A percentile compares a stretch with the other conserved stretches of the same genome.
phyloP scores from a whole-genome alignment of 1,140 invertebrate species.

The Araneus ventricosus region DNA sequence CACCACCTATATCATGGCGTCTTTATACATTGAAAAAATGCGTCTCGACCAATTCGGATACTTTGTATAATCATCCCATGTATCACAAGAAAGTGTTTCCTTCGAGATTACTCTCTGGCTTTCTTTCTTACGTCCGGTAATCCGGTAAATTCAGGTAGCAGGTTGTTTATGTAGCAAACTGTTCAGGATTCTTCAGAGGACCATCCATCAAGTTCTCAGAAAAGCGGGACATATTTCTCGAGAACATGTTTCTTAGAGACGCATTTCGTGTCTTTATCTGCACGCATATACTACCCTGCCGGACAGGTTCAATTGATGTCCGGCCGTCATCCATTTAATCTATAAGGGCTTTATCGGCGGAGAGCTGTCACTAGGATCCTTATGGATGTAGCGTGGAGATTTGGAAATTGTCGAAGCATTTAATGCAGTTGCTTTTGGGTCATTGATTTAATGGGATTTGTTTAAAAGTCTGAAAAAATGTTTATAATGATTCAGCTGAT shows the following conservation, averaged over 20 bases:
- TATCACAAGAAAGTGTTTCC: too few species aligned
- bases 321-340: not conserved
- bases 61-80: too few species aligned
- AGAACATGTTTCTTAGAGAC: not conserved
- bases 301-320: constrained; percentile 10
- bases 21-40: too few species aligned
- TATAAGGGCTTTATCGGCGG: not conserved
- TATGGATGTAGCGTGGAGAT: not conserved
- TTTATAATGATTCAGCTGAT: too few species aligned
- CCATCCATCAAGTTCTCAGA: not conserved
- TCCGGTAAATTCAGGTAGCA: not conserved
- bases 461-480: not conserved
- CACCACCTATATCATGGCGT: too few species aligned
- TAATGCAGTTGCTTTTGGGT: not conserved
- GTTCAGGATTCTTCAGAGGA: not conserved
- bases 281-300: not conserved
- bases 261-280: not conserved
- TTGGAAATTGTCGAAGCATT: not conserved
- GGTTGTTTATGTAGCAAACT: not conserved
- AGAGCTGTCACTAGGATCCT: not conserved
- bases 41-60: too few species aligned
- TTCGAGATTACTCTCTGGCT: too few species aligned
- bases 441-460: not conserved
- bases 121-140: not conserved
- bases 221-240: constrained; percentile 8